Conservation (phyloP, 1,140 invertebrate genomes). For the Drosophila parabipectinata region DNA sequence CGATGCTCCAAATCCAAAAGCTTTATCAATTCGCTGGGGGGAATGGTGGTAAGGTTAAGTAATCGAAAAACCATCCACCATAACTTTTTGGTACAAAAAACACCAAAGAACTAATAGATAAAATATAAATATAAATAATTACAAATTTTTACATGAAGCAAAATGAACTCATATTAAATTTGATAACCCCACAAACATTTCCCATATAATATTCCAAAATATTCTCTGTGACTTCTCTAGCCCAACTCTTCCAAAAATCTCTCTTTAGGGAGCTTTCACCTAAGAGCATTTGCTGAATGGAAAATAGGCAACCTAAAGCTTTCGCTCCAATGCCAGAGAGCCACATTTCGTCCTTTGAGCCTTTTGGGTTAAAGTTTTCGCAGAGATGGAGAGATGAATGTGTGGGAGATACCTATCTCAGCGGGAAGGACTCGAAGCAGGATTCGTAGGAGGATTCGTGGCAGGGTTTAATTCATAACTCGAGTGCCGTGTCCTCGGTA, state of each 20-base stretch:
- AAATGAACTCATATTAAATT: too few relatives aligned
- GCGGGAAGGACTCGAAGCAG: conserved; percentile 31
- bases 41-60: too few relatives aligned
- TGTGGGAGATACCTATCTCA: conserved; percentile 32
- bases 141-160: too few relatives aligned
- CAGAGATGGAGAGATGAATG: conserved; percentile 32
- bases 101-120: too few relatives aligned
- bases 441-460: conserved; percentile 48
- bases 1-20: too few relatives aligned
- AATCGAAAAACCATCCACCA: too few relatives aligned
- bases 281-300: conserved; percentile 60
- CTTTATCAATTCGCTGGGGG: too few relatives aligned
- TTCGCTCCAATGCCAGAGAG: conserved; percentile 10
- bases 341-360: conserved; percentile 4
- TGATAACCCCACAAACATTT: conserved; percentile 29
- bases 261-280: conserved; percentile 2
- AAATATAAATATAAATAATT: too few relatives aligned
- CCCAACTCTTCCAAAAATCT: background rate
- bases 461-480: conserved; percentile 79
- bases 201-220: background rate
- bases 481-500: conserved; percentile 76
- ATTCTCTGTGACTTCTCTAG: conserved; percentile 8
- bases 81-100: too few relatives aligned
- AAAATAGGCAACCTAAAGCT: conserved; percentile 37
- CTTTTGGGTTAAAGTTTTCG: conserved; percentile 64